Evolutionary conservation across 2,888 invertebrate genomes (phyloP).

Genomic region (Scaptomyza cyrtandrae): DNA sequence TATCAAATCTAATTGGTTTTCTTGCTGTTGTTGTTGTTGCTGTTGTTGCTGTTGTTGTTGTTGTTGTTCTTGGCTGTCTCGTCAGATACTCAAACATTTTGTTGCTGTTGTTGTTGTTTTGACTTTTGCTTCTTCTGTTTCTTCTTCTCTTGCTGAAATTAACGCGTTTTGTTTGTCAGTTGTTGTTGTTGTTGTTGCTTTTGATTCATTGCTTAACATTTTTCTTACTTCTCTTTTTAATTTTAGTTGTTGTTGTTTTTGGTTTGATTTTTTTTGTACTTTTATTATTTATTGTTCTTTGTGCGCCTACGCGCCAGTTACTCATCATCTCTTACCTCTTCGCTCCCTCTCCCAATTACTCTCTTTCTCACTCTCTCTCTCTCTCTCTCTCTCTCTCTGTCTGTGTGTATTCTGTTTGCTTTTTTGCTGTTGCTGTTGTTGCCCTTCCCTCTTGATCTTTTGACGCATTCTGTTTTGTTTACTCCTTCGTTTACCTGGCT

Average conservation of each 20-base stretch:
- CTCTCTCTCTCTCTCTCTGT: constrained; percentile 2
- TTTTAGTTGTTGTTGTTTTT: background rate
- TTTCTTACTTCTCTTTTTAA: constrained; percentile 23
- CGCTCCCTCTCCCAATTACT: background rate
- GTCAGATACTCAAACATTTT: background rate
- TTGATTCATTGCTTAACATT: constrained; percentile 50
- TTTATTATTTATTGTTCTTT: constrained; percentile 56
- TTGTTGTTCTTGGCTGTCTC: too few species aligned
- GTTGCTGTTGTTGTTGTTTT: constrained; percentile 4
- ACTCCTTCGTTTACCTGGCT: constrained; percentile 40
- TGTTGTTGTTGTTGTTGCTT: constrained; percentile 24
- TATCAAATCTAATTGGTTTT: constrained; percentile 22
- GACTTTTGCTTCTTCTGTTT: background rate
- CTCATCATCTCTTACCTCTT: constrained; percentile 4
- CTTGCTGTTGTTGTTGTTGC: constrained; percentile 1
- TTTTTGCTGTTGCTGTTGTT: too few species aligned
- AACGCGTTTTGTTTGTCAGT: constrained; percentile 22
- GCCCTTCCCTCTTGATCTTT: background rate
- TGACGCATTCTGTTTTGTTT: constrained; percentile 57
- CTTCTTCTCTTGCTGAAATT: background rate
- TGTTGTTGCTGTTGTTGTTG: constrained; percentile 6
- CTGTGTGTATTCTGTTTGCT: constrained; percentile 10
- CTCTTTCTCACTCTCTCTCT: constrained; percentile 12
- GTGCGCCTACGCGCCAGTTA: constrained; percentile 58
- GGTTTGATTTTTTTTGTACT: constrained; percentile 14